A percentile compares a stretch with the other conserved stretches of the same genome.
phyloP scores from a whole-genome alignment of 2,888 invertebrate genomes.

The Sinhomidia bicolor region DNA sequence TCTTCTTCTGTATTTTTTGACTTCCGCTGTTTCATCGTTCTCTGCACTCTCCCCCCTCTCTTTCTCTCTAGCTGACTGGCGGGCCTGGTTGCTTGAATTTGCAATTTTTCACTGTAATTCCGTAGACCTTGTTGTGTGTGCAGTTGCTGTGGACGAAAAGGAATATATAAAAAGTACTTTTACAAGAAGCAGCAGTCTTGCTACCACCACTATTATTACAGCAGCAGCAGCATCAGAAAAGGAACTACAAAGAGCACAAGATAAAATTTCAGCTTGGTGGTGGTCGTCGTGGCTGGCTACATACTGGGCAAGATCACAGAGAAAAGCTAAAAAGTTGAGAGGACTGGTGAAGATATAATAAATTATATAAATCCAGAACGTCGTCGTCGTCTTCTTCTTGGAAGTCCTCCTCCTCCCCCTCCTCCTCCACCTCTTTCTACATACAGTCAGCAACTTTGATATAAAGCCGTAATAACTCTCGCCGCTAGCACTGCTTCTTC shows the following conservation, averaged over 20 bases:
- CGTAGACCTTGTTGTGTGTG: background rate
- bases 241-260: background rate
- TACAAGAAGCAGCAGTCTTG: background rate
- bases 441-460: too few species aligned
- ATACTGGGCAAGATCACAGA: background rate
- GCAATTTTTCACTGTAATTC: conserved; percentile 9
- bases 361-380: conserved; percentile 48
- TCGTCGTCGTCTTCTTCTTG: background rate
- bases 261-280: conserved; percentile 12
- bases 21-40: background rate
- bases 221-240: background rate
- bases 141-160: background rate
- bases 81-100: background rate
- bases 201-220: too few species aligned
- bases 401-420: too few species aligned
- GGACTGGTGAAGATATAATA: conserved; percentile 35
- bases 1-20: background rate
- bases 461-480: too few species aligned
- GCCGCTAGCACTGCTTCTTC: background rate
- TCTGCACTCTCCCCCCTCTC: too few species aligned
- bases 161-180: background rate
- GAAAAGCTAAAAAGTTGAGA: background rate
- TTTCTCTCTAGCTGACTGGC: too few species aligned
- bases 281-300: background rate
- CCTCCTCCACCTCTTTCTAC: too few species aligned